A percentile compares a stretch with the other conserved stretches of the same genome.
phyloP scores from a whole-genome alignment of 2,797 vertebrate genomes.

The Sebastes minor region DNA sequence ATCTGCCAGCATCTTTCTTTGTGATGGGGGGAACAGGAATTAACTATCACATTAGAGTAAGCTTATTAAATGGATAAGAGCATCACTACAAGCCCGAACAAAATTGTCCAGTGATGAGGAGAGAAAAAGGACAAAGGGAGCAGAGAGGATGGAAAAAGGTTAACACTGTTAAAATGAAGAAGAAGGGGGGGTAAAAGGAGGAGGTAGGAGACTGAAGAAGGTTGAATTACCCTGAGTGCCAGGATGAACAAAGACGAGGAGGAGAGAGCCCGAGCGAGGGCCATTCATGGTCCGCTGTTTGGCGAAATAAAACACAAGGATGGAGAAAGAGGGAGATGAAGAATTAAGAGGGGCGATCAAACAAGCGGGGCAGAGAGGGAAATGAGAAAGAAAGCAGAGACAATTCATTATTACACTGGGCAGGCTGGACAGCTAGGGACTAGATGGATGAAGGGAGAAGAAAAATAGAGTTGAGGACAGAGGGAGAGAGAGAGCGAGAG shows the following conservation, averaged over 20 bases:
- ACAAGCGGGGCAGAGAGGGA: conserved; percentile 52
- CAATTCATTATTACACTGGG: conserved; percentile 70
- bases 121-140: conserved; percentile 39
- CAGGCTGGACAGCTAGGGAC: conserved; percentile 43
- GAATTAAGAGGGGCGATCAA: conserved; percentile 58
- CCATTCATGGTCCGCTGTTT: conserved; percentile 45
- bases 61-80: conserved; percentile 76
- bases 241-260: conserved; percentile 60
- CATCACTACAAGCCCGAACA: conserved; percentile 49
- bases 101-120: conserved; percentile 63
- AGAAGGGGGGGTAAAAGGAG: not conserved
- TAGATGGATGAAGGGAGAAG: conserved; percentile 50
- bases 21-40: conserved; percentile 64
- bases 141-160: conserved; percentile 44
- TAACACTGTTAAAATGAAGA: conserved; percentile 37
- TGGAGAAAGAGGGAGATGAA: conserved; percentile 40
- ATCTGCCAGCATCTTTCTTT: conserved; percentile 69
- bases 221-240: conserved; percentile 51
- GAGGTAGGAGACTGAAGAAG: conserved; percentile 26
- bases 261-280: conserved; percentile 41
- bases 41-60: conserved; percentile 70
- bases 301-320: conserved; percentile 54
- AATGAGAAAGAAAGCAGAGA: conserved; percentile 67
- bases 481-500: not conserved
- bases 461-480: conserved; percentile 39